Evolutionary conservation across 2,113 vertebrate species (phyloP).

Genomic region (Microtus ochrogaster): DNA sequence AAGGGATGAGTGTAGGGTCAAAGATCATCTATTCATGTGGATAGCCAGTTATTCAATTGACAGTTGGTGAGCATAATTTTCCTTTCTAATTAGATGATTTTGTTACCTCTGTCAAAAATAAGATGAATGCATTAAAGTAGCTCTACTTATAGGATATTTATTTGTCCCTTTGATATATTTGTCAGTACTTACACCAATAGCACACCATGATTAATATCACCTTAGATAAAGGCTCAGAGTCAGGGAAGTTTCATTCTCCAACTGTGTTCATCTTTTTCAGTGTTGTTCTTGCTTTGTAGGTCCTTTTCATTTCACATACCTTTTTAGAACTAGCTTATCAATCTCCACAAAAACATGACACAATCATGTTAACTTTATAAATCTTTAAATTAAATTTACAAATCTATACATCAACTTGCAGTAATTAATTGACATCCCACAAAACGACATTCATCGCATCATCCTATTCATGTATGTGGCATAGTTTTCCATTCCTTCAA

Average conservation of each 20-base stretch:
- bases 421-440: neutral
- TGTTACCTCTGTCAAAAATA: constrained; percentile 49
- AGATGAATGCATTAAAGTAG: neutral
- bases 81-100: constrained; percentile 28
- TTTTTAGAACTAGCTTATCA: constrained; percentile 9
- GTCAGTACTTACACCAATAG: constrained; percentile 27
- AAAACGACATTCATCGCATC: neutral
- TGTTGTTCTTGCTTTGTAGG: neutral
- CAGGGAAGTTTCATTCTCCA: neutral
- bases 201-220: constrained; percentile 14
- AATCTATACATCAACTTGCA: neutral
- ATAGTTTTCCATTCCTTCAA: neutral
- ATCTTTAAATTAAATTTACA: constrained; percentile 16
- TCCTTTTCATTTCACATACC: constrained; percentile 23
- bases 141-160: constrained; percentile 21
- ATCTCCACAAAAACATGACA: neutral
- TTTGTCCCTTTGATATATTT: neutral
- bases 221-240: constrained; percentile 19
- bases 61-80: constrained; percentile 37
- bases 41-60: neutral
- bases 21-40: neutral
- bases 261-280: constrained; percentile 24
- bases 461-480: neutral
- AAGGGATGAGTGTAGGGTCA: neutral
- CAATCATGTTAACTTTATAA: neutral